Base-by-base conservation (phyloP, 2,797 vertebrate genomes). In the Lateolabrax maculatus region DNA sequence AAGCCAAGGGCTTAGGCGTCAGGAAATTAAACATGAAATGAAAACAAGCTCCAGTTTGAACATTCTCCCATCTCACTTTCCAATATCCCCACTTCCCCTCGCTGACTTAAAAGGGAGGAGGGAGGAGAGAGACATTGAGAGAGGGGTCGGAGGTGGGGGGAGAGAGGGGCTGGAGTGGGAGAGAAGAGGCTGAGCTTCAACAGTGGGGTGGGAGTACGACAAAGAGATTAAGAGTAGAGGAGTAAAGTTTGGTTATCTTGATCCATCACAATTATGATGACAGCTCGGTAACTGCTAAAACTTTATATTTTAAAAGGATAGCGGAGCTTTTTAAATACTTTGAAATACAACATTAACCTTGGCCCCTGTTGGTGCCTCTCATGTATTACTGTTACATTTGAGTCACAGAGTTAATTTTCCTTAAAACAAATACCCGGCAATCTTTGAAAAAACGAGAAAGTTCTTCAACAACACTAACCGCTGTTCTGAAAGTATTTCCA, bases 21-120 rank as follows among this genome's bases (percentile, higher is more conserved):
- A 98, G 98, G 98, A 99, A 98, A 98, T 99, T 98, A 99, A 98
- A 98, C 96, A 97, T 96, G 96, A 98, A 98, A 98, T 98, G 97
- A 97, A 98, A 99, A 98, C 97, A 98, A 96, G 94, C 95, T 93
- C 81, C 95, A 95, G 95, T 95, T 97, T 96, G 95, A 96, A 95
- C 94, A 94, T 94, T 95, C 96, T 96, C 97, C 96, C 97, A 96
- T 97, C 96, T 96, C 94, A 95, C 95, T 95, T 96, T 96, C 95
- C 95, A 95, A 95, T 94, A 97, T 97, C 97, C 96, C 96, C 96
- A 91, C 93, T 95, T 95, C 93, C 93, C 93, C 92, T 90, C 64
- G 57, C 76, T 46, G 87, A 95, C 92, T 94, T 94, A 91, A 94
- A 93, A 94, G 90, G 82, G 82, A 92, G 90, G 85, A 86, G 90